Conservation (phyloP, 2,113 vertebrate species). For the Cercocebus atys region DNA sequence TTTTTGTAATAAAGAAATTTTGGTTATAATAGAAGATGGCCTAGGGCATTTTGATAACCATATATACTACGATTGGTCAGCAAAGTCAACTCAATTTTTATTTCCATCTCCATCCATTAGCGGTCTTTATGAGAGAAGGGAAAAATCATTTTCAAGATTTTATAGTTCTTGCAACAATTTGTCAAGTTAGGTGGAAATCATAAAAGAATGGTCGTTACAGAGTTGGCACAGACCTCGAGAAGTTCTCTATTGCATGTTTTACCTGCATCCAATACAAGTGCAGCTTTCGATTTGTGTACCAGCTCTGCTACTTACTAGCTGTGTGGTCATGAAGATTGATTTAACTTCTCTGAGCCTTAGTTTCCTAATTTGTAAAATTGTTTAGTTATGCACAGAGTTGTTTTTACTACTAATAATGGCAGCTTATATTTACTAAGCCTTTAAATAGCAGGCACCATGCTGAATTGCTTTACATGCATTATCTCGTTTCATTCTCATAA, state of each 20-base stretch:
- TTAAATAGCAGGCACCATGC: background rate
- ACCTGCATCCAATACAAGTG: background rate
- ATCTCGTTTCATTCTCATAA: slow-evolving; percentile 34
- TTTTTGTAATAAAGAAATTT: slow-evolving; percentile 47
- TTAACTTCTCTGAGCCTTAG: slow-evolving; percentile 25
- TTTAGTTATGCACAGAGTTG: background rate
- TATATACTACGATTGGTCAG: background rate
- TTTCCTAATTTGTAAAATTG: slow-evolving; percentile 33
- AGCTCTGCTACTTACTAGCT: background rate
- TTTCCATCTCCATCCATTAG: slow-evolving; percentile 31
- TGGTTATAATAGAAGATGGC: slow-evolving; percentile 4
- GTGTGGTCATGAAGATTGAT: background rate
- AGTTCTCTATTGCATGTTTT: background rate
- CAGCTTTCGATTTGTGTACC: background rate
- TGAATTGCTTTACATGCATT: slow-evolving; percentile 39
- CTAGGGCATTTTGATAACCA: slow-evolving; percentile 11
- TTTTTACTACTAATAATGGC: slow-evolving; percentile 1
- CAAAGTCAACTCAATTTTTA: slow-evolving; percentile 51
- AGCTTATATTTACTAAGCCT: slow-evolving; percentile 24
- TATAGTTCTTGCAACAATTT: slow-evolving; percentile 41
- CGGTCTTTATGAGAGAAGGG: slow-evolving; percentile 30
- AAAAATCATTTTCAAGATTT: background rate
- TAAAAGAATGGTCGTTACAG: slow-evolving; percentile 32
- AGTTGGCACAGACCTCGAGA: background rate
- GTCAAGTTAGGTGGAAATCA: slow-evolving; percentile 46